These are phyloP conservation scores for Ondatra zibethicus DNA, from an alignment of 2,113 vertebrate species.

Conservation along the genomic window DNA sequence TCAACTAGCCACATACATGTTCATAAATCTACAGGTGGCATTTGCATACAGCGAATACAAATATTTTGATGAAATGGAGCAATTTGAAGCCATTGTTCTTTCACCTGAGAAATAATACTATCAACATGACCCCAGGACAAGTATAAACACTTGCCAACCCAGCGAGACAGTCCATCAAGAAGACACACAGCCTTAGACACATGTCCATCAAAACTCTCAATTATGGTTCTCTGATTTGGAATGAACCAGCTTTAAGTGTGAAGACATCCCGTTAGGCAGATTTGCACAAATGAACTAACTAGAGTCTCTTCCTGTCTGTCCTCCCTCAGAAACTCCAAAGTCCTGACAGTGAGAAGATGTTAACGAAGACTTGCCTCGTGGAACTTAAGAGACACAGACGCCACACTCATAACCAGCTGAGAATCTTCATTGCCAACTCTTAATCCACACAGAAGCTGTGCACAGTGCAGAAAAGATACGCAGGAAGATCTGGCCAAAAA, in stretches of 20 bases:
- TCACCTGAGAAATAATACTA: neutral
- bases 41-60: neutral
- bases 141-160: neutral
- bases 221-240: neutral
- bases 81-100: neutral
- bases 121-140: neutral
- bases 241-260: neutral
- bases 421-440: neutral
- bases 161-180: neutral
- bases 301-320: neutral
- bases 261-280: neutral
- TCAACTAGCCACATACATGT: neutral
- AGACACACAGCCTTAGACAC: neutral
- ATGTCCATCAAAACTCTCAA: neutral
- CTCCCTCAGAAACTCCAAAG: neutral
- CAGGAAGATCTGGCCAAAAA: neutral
- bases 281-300: slow-evolving; percentile 2
- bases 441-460: neutral
- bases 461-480: neutral
- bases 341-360: neutral
- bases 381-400: neutral
- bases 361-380: neutral
- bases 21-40: neutral
- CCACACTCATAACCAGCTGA: neutral
- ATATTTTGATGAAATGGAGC: neutral